These are phyloP conservation scores for Meloidogyne floridensis DNA, from an alignment of 1,140 invertebrate species.

Conservation along the genomic window DNA sequence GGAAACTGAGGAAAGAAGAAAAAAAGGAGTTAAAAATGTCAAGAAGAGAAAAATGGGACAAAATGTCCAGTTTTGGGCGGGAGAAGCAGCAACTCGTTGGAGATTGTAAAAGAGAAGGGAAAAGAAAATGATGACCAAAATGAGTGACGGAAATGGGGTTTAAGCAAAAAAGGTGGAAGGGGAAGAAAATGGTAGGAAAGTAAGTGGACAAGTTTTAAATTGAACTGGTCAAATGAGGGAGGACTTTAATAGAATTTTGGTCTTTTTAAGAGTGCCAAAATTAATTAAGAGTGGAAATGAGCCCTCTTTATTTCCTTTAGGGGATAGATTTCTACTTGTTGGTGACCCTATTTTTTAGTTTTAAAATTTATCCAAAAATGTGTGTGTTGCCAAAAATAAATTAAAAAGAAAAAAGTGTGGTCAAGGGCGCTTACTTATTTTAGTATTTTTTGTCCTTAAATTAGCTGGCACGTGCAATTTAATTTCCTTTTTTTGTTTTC, in stretches of 20 bases:
- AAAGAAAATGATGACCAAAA: background rate
- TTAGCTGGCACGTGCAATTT: conserved; percentile 3
- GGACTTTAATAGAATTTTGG: background rate
- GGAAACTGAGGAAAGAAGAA: background rate
- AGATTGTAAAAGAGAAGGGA: background rate
- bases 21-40: background rate
- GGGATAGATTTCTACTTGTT: conserved; percentile 1
- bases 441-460: background rate
- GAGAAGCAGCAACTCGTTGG: conserved; percentile 12
- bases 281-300: background rate
- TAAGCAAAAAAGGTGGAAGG: background rate
- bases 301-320: background rate
- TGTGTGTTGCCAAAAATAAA: background rate
- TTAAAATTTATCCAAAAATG: background rate
- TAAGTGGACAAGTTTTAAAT: background rate
- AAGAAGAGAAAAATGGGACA: conserved; percentile 11
- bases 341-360: background rate
- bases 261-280: background rate
- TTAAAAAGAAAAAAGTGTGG: background rate
- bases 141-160: background rate
- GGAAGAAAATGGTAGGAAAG: background rate
- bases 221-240: background rate
- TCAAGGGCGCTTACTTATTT: background rate
- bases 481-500: background rate
- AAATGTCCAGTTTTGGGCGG: background rate